Conservation (phyloP, 2,113 vertebrate genomes). For the Salvelinus fontinalis region DNA sequence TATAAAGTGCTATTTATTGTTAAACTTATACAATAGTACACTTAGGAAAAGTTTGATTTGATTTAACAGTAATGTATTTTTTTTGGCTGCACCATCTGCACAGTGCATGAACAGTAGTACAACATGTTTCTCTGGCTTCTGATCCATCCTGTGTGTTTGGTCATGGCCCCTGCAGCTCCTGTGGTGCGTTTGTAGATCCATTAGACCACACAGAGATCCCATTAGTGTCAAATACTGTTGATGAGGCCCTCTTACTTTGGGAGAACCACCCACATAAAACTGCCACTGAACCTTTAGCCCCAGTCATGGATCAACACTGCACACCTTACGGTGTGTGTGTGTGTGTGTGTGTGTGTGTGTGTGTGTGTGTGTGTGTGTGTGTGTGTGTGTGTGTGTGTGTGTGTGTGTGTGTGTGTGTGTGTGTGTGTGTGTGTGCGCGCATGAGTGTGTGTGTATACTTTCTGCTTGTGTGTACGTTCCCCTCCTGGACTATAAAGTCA, state of each 20-base stretch:
- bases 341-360: conserved; percentile 2
- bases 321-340: neutral
- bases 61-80: too few relatives aligned
- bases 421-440: neutral
- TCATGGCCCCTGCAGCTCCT: neutral
- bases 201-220: conserved; percentile 54
- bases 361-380: neutral
- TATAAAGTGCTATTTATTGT: too few relatives aligned
- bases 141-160: conserved; percentile 35
- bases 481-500: conserved; percentile 46
- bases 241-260: conserved; percentile 35
- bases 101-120: too few relatives aligned
- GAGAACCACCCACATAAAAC: conserved; percentile 21
- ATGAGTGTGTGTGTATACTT: neutral
- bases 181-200: conserved; percentile 4
- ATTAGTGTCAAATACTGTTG: conserved; percentile 53
- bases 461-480: conserved; percentile 34
- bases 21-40: too few relatives aligned
- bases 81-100: too few relatives aligned
- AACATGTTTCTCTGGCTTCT: too few relatives aligned
- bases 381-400: neutral
- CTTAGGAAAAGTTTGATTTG: too few relatives aligned
- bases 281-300: neutral
- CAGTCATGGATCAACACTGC: neutral
- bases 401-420: neutral